These are phyloP conservation scores for Parus major DNA, from an alignment of 2,113 vertebrate genomes.

Conservation along the genomic window DNA sequence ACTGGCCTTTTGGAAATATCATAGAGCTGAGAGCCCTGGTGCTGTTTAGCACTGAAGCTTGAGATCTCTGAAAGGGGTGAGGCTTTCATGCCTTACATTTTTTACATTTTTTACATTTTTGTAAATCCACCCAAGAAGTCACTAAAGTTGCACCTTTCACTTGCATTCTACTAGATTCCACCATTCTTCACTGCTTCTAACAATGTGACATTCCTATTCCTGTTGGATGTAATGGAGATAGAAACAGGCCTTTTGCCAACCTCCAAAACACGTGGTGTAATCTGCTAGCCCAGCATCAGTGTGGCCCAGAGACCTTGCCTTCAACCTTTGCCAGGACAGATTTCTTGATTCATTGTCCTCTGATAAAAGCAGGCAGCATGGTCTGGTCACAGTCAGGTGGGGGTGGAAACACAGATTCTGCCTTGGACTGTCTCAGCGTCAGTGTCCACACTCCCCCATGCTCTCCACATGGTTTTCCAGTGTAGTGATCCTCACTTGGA, in stretches of 20 bases:
- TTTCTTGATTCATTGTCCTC: background rate
- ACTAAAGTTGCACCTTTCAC: background rate
- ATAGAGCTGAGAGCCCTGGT: background rate
- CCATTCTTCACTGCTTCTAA: rapidly evolving
- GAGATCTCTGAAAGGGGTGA: background rate
- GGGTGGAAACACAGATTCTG: background rate
- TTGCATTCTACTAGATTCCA: background rate
- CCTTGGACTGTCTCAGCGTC: background rate
- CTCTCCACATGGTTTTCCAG: rapidly evolving
- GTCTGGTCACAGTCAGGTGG: background rate
- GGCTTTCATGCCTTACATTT: background rate
- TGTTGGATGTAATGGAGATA: background rate
- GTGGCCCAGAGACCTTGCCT: background rate
- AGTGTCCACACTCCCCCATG: background rate
- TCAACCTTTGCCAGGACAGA: background rate
- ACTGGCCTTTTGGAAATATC: background rate
- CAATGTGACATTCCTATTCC: background rate
- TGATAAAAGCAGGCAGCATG: rapidly evolving
- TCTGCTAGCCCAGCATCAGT: background rate
- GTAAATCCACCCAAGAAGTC: background rate
- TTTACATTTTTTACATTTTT: background rate
- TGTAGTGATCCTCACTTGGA: background rate
- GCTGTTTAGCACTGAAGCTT: background rate
- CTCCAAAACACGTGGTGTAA: background rate
- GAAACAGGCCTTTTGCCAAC: background rate